Evolutionary conservation across 2,888 invertebrate species (phyloP), one percentile per base, ranked within the genome.

Genomic region (Cacoxenus indagator): DNA sequence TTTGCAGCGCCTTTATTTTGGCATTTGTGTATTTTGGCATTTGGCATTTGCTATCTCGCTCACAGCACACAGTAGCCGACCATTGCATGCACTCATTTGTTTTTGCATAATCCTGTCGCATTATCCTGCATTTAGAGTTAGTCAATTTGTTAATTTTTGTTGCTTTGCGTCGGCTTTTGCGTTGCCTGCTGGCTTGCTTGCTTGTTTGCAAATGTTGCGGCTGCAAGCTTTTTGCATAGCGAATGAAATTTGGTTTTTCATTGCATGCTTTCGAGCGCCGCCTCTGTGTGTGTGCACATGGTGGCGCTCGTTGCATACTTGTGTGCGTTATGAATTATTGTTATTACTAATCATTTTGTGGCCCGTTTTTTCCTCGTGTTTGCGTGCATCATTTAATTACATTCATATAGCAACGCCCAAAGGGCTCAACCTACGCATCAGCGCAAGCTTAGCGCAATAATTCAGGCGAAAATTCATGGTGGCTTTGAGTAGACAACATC

Each of bases 111-210:
- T 69, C 68, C 67, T 43, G 14, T 46, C 65, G 65, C 54, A 74
- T 51, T 70, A 69, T 68, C 37, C 57, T 70, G 64, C 43, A 73
- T 64, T 70, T 61, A 65, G n/a, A n/a, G 67, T 59, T 65, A 70
- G 66, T 68, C 74, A 71, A 71, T 75, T 75, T 70, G 70, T 59
- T 70, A 74, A 74, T 70, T 71, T 70, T 48, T 46, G 24, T 48
- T 48, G 48, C 48, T 48, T 8, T 8, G 17, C 19, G 5, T 14
- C 48, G 45, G 11, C 24, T 37, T 37, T 37, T 11, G 37, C 5
- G 37, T 37, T 37, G n/a, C n/a, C n/a, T n/a, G n/a, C n/a, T n/a
- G n/a, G n/a, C n/a, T n/a, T n/a, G n/a, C n/a, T n/a, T n/a, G n/a
- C n/a, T n/a, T n/a, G n/a, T n/a, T n/a, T n/a, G n/a, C n/a, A n/a